Evolutionary conservation across 2,888 invertebrate genomes (phyloP), one percentile per base, ranked within the genome.

Genomic region (Drosophila buzzatii): DNA sequence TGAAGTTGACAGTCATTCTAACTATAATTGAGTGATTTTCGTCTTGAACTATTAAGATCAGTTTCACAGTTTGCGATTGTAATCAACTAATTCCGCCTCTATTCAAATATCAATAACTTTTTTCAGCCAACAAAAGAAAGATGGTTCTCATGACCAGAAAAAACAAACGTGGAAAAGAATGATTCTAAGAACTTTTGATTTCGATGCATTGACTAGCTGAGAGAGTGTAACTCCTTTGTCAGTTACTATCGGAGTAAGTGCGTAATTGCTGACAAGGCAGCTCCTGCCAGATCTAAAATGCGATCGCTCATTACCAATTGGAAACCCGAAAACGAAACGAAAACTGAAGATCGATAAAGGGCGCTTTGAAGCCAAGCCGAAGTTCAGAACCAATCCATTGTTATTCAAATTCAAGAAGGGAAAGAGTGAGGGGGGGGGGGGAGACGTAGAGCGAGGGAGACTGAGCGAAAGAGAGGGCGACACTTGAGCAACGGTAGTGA

Each of bases 221-320:
- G 49, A 41, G 59, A 75, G 33, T 57, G 56, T 39, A 73, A 56
- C 69, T 70, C 76, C 87, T 83, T 85, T 81, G 82, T 81, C 77
- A 73, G 73, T 45, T 20, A 41, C 45, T 76, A 67, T 68, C 58
- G 52, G 61, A 51, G 35, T 91, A 84, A 91, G 89, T 82, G 82
- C 86, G 79, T 91, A 90, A 90, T 90, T 90, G 89, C 78, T 83
- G 86, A 70, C 90, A 89, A 58, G 53, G 59, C 85, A 82, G 89
- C 90, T 90, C 86, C 86, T 90, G 70, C 49, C 53, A 69, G 70
- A 76, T 69, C 70, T 70, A 49, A 77, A 80, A 70, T 23, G 37
- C 62, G 31, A 74, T 75, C 73, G 80, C 67, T 81, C 89, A 90
- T 81, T 83, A 90, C 86, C 86, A 77, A 91, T 90, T 62, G 79